Evolutionary conservation across 2,113 vertebrate genomes (phyloP).

Genomic region (Tychaedon coryphoeus): DNA sequence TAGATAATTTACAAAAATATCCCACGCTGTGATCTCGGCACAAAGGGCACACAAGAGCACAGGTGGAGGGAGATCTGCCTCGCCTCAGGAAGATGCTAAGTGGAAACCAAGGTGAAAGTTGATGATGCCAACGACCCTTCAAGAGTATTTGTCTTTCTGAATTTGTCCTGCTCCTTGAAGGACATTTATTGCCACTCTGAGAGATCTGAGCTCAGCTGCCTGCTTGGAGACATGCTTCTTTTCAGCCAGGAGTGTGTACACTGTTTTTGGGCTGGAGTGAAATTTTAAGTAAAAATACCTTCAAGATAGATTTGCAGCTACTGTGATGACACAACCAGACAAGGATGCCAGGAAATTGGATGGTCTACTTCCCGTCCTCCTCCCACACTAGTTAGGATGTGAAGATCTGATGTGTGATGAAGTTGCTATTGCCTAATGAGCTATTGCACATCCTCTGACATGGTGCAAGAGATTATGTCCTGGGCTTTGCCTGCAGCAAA

Average conservation of each 20-base stretch:
- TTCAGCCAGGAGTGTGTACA: background rate
- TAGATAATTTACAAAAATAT: conserved; percentile 91
- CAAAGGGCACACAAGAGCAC: conserved; percentile 5
- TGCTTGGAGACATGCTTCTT: background rate
- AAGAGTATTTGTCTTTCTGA: background rate
- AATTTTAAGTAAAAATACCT: background rate
- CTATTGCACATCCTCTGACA: background rate
- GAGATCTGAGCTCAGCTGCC: background rate
- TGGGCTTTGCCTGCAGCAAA: conserved; percentile 1
- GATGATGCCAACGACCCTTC: background rate
- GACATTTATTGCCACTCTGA: background rate
- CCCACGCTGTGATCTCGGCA: conserved; percentile 69
- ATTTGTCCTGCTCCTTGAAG: background rate
- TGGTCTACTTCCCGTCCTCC: background rate
- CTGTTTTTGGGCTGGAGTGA: background rate
- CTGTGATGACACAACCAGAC: background rate
- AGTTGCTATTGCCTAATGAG: conserved; percentile 11
- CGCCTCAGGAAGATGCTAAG: background rate
- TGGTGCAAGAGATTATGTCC: background rate
- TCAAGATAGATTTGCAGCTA: background rate
- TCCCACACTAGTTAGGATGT: background rate
- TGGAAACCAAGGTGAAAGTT: background rate
- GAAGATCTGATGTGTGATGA: background rate
- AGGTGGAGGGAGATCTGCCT: background rate
- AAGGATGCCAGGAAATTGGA: background rate